Conservation (phyloP, 2,797 vertebrate species). For the Anolis apletophallus region DNA sequence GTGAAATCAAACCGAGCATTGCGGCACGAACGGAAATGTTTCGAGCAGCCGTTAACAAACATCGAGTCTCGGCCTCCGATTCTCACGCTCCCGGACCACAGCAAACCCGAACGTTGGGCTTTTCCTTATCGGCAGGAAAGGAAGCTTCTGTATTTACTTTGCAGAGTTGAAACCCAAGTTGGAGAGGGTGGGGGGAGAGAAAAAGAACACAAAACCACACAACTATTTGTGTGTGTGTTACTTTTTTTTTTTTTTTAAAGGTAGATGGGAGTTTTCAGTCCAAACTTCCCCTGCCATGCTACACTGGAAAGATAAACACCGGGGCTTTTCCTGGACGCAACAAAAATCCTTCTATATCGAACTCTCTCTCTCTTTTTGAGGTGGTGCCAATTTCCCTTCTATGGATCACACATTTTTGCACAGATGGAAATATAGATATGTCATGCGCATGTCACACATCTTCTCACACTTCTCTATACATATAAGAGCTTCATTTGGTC, state of each 20-base stretch:
- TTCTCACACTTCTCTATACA: neutral
- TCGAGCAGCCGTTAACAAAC: no score
- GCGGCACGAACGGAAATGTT: neutral
- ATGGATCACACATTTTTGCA: neutral
- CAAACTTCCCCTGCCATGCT: slow-evolving; percentile 5
- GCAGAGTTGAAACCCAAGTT: neutral
- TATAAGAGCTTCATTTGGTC: neutral
- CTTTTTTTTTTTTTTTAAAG: neutral
- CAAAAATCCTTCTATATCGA: slow-evolving; percentile 41
- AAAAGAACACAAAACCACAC: slow-evolving; percentile 35
- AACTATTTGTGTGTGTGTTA: no score
- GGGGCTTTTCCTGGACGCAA: slow-evolving; percentile 70
- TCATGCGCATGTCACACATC: no score
- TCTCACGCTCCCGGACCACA: neutral
- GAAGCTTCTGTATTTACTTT: slow-evolving; percentile 56
- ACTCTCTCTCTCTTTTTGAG: accelerated
- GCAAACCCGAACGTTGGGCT: neutral
- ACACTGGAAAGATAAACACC: slow-evolving; percentile 73
- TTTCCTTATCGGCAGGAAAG: slow-evolving; percentile 54
- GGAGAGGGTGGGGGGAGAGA: neutral
- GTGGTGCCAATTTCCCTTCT: slow-evolving; percentile 32
- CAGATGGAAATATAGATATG: accelerated
- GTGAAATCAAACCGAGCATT: neutral
- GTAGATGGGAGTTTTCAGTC: accelerated
- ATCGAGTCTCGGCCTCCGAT: no score